Base-by-base conservation (phyloP, 64 coral and sea anemone genomes). In the Dendronephthya gigantea region DNA sequence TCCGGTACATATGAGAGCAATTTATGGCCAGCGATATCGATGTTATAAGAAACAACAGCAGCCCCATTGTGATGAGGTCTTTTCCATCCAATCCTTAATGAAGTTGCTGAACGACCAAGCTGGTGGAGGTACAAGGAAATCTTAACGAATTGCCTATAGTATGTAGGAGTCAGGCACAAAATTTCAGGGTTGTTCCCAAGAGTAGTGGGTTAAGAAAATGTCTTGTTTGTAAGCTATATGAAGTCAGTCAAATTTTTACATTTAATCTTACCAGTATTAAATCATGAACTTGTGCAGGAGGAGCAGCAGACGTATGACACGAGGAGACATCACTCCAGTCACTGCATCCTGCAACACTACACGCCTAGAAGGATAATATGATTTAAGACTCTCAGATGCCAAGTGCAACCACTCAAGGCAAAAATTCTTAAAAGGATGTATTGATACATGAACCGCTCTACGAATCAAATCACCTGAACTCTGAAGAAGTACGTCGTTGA, bases 271-370 rank as follows among this genome's bases (percentile, higher is more conserved):
- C 94, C 87, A 89, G 65, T 98, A 88, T 98, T 14, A 98, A 88
- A 32, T 87, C 87, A 5, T 91, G 75, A 4, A 98, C 89, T 29
- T 84, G 91, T 58, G 82, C 87, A 31, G 94, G 94, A 19, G 94
- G 93, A 19, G 94, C 94, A 2, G 94, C 86, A 43, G 94, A 89
- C 4, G 92, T 98, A 56, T 93, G 89, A 62, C 94, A 98, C 40
- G 94, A 91, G 49, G 89, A 90, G 0, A 98, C 89, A 68, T 39
- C 68, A 87, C 94, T 98, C 94, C 94, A 98, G 31, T 68, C 87
- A 88, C 94, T 98, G 52, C 62, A 28, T 29, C 94, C 94, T 35
- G 62, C 94, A 3, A 69, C 68, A 76, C 94, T 98, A 12, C 93
- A 83, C 66, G 94, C 94, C 94, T 98, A 40, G 14, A 65, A 34